Conservation (phyloP, 2,888 invertebrate species). For the Stratiomys singularior region DNA sequence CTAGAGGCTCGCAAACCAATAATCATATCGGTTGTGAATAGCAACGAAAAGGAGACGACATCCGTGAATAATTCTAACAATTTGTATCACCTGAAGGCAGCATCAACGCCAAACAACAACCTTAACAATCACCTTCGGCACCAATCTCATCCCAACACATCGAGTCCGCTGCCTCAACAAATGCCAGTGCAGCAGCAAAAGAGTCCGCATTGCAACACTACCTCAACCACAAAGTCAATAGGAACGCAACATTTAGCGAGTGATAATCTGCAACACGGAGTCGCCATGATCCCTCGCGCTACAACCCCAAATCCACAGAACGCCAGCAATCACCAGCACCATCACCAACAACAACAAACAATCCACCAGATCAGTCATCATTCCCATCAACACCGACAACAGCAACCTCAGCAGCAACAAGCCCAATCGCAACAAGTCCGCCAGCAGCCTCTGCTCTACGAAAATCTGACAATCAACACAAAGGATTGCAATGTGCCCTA, state of each 20-base stretch:
- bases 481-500: constrained; percentile 73
- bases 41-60: constrained; percentile 46
- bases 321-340: constrained; percentile 5
- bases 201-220: constrained; percentile 34
- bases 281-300: constrained; percentile 38
- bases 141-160: constrained; percentile 51
- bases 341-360: constrained; percentile 48
- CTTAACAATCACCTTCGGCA: constrained; percentile 45
- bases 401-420: constrained; percentile 19
- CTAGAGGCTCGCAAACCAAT: constrained; percentile 62
- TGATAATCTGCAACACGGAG: constrained; percentile 32
- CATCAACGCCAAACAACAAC: constrained; percentile 49
- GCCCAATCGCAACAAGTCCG: constrained; percentile 27
- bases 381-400: constrained; percentile 48
- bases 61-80: constrained; percentile 51
- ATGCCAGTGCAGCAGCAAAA: constrained; percentile 26
- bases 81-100: constrained; percentile 53
- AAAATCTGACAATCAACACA: constrained; percentile 66
- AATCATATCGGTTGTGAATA: constrained; percentile 50
- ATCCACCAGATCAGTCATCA: constrained; percentile 51
- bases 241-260: constrained; percentile 50
- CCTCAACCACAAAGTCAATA: constrained; percentile 51
- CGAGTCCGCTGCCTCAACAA: constrained; percentile 39
- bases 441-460: constrained; percentile 61
- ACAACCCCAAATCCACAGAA: constrained; percentile 29